Base-by-base conservation (phyloP, 2,888 invertebrate genomes). In the Platycnemis pennipes region DNA sequence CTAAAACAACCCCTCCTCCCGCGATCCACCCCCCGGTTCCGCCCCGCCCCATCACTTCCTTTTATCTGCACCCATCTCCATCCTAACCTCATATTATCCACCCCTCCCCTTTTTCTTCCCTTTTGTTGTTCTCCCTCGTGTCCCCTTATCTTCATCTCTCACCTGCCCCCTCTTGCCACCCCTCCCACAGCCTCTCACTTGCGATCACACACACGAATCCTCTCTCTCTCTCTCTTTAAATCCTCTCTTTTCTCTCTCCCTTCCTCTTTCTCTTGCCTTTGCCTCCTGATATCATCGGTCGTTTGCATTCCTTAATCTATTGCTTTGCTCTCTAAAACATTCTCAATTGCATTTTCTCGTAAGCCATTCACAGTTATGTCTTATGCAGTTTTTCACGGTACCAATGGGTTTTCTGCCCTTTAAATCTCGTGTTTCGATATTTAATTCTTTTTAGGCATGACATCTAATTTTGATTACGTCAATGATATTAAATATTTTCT, bases 11-110 rank as follows among this genome's bases (percentile, higher is more conserved):
- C 86, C 86, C 37, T 7, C 13, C 4, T 2, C 31, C n/a, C 26
- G 69, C 31, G 26, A 69, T 69, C 26, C 69, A n/a, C 69, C 69
- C 69, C 22, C n/a, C 31, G 69, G 22, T 45, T 49, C 31, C 37
- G 31, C 49, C 7, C 49, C 88, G 49, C 49, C 31, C 37, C 31
- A 13, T 31, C 87, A 5, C 87, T 26, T 2, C 26, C 5, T 42
- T 46, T 87, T 87, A 87, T 87, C 87, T 44, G n/a, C 45, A 13
- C 87, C 87, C 87, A 46, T 46, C 87, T 87, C 19, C 26, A 46
- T n/a, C 45, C 87, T n/a, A 87, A 45, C 87, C 44, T 46, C 45
- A 44, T 46, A 44, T 46, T 46, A 87, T 87, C 87, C 87, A 44
- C 22, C 77, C 87, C n/a, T n/a, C n/a, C 8, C 45, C 45, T 45